Conservation (phyloP, 2,113 vertebrate genomes). For the Pristiophorus japonicus region DNA sequence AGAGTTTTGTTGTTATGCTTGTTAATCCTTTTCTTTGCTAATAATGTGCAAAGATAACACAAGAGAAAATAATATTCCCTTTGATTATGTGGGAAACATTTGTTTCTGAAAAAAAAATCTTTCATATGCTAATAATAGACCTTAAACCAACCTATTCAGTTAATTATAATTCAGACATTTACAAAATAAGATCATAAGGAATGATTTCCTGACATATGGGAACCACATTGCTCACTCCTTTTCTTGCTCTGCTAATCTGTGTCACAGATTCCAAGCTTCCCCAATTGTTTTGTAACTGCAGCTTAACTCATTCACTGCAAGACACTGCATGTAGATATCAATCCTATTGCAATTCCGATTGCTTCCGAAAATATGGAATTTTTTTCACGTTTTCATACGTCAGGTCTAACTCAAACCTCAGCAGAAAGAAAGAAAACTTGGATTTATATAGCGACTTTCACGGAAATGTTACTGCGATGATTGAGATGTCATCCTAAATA, state of each 20-base stretch:
- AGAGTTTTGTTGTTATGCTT: background rate
- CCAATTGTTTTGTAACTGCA: background rate
- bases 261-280: background rate
- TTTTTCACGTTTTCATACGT: background rate
- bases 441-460: too few species aligned
- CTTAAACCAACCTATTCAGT: background rate
- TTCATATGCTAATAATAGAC: background rate
- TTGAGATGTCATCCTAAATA: too few species aligned
- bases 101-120: conserved; percentile 4
- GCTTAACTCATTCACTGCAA: conserved; percentile 12
- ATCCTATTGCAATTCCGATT: background rate
- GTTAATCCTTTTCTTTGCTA: background rate
- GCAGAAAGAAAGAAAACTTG: too few species aligned
- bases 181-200: background rate
- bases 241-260: too few species aligned
- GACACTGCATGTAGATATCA: background rate
- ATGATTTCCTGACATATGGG: conserved; percentile 32
- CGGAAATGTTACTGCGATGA: too few species aligned
- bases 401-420: background rate
- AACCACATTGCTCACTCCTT: background rate
- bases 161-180: background rate
- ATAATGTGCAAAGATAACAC: background rate
- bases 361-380: background rate
- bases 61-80: background rate
- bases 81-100: background rate